These are phyloP conservation scores for Aurelia aurita DNA, from an alignment of 30 jellyfish, hydroid and myxozoan species.

Conservation along the genomic window DNA sequence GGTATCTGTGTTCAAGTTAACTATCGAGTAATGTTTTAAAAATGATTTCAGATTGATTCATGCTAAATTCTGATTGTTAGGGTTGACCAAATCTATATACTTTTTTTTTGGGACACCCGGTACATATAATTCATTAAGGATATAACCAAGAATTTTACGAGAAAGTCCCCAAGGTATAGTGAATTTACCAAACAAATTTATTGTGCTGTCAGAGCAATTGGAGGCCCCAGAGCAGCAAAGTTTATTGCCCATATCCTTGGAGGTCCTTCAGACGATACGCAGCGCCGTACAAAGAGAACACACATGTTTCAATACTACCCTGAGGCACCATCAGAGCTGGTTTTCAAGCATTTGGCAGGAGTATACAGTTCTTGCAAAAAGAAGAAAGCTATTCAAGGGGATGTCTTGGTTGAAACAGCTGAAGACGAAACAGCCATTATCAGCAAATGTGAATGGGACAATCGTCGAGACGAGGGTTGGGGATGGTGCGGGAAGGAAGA, in stretches of 20 bases:
- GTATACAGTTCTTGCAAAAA: background rate
- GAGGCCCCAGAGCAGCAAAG: slow-evolving; percentile 19
- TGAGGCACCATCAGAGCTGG: background rate
- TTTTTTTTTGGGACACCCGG: too few relatives aligned
- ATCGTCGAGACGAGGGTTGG: slow-evolving; percentile 22
- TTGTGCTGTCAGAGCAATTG: background rate
- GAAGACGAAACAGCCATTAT: slow-evolving; percentile 47
- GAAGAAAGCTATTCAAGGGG: slow-evolving; percentile 10
- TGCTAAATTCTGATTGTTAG: too few relatives aligned
- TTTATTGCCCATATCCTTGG: background rate
- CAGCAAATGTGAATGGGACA: slow-evolving; percentile 41
- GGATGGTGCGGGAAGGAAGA: slow-evolving; percentile 57
- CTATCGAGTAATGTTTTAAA: too few relatives aligned
- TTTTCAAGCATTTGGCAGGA: slow-evolving; percentile 4
- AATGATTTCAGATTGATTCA: too few relatives aligned
- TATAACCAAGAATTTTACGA: too few relatives aligned
- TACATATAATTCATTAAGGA: too few relatives aligned
- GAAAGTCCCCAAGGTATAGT: too few relatives aligned
- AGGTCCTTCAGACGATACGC: background rate
- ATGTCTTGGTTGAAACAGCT: slow-evolving; percentile 25
- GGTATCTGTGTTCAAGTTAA: too few relatives aligned
- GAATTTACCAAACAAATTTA: slow-evolving; percentile 10
- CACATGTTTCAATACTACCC: background rate
- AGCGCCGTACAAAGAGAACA: background rate
- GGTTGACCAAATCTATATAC: too few relatives aligned